These are phyloP conservation scores for Venustaconcha ellipsiformis DNA, from an alignment of 1,140 invertebrate genomes.

Conservation along the genomic window DNA sequence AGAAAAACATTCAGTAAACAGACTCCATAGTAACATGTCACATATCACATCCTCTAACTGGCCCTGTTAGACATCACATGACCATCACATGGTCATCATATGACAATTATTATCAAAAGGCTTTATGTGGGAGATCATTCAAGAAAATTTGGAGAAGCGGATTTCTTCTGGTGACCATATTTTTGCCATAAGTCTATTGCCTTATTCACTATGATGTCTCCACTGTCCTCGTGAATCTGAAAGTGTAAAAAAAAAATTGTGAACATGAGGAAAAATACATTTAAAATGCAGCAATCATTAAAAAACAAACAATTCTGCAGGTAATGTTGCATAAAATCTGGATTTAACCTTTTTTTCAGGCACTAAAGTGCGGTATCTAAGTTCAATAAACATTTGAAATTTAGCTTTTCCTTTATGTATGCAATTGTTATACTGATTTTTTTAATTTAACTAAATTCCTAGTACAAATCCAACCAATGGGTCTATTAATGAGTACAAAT, in stretches of 20 bases:
- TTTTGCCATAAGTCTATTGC: conserved; percentile 82
- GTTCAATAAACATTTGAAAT: background rate
- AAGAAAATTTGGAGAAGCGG: conserved; percentile 48
- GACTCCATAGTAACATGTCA: no score
- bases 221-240: conserved; percentile 81
- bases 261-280: background rate
- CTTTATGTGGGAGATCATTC: conserved; percentile 25
- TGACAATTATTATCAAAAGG: no score
- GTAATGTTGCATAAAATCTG: background rate
- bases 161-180: conserved; percentile 52
- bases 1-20: no score
- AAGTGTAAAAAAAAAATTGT: conserved; percentile 51
- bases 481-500: no score
- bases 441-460: no score
- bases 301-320: background rate
- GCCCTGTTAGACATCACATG: no score
- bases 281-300: background rate
- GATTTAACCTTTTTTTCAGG: background rate
- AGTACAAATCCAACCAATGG: no score
- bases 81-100: no score
- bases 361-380: background rate
- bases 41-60: no score
- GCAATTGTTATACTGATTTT: no score
- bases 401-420: no score
- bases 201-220: conserved; percentile 82